Evolutionary conservation across 2,888 invertebrate genomes (phyloP), one percentile per base, ranked within the genome.

Genomic region (Volucella inflata): DNA sequence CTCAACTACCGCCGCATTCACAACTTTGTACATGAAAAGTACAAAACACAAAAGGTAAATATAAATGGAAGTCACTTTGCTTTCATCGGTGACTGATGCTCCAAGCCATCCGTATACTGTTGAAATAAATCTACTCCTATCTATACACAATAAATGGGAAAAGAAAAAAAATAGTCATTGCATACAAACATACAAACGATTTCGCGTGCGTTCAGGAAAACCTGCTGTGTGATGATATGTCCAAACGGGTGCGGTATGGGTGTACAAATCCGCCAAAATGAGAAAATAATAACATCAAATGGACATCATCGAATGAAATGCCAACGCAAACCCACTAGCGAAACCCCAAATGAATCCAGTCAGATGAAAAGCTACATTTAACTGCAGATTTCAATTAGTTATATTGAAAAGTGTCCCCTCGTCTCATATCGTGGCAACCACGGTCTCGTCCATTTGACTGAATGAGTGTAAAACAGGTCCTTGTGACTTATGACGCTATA

Each of bases 331-430:
- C 40, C 17, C n/a, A 38, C 40, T 44, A 17, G n/a, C 16, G 10
- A 44, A 42, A 16, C 12, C 21, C 51, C 57, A 84, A 80, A 80
- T 71, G 55, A 85, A 80, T 71, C 46, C 57, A 40, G 57, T n/a
- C 81, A 67, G 50, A 77, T 68, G 60, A 81, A 81, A 81, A 68
- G 68, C 68, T 38, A 60, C 79, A 72, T 79, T 72, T 65, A 71
- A 79, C 72, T 81, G 81, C 76, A 81, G 76, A 72, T 81, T 85
- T 81, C 85, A 85, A 85, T 81, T 85, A 81, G 81, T 85, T 85
- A 68, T 85, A 85, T 85, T 85, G 81, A 81, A 85, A 76, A 71
- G 55, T 16, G 62, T 12, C 30, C 38, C 48, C 46, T 30, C 30
- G 30, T 38, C 16, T 6, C n/a, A n/a, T 51, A 38, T 16, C 4